Base-by-base conservation (phyloP, 1,140 invertebrate species). In the Muscidifurax raptorellus region DNA sequence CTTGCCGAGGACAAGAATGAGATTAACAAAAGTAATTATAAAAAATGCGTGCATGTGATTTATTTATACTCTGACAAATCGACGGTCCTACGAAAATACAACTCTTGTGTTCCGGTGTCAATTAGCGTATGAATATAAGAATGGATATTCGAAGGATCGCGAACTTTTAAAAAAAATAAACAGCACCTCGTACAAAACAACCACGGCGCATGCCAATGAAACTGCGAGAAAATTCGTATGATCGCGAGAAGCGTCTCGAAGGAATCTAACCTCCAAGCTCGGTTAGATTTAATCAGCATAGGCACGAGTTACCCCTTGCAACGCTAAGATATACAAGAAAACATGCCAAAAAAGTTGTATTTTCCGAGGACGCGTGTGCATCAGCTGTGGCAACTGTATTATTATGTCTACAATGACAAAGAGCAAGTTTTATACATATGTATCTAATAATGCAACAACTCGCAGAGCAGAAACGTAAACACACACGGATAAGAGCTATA, bases 201-300 rank as follows among this genome's bases (percentile, higher is more conserved):
- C 13, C 67, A 30, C 28, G 67, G 25, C 67, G 67, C 67, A 69
- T 69, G 25, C 67, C 25, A n/a, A 69, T 6, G 28, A 69, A 18
- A 13, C 27, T 69, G 18, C 67, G 67, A 28, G 15, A 52, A 47
- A 27, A 69, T 69, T 5, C 12, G 32, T 1, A 15, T 6, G 66
- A 27, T 27, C 9, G 10, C 1, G 10, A 81, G 66, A 80, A 47
- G 13, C 18, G 69, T 79, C 66, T 79, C 82, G 82, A 79, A 83
- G 36, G 28, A 79, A 30, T 32, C 76, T 83, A 83, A 83, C 82
- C 82, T 83, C 32, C 25, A 83, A 83, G 13, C 5, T 22, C n/a
- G 6, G 18, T 18, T 22, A 59, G 15, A 47, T 15, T 47, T 47
- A 47, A 15, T 47, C 13, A 12, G 12, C 44, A n/a, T n/a, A 40